Evolutionary conservation across 2,113 vertebrate species (phyloP).

Genomic region (Corythoichthys haematopterus): DNA sequence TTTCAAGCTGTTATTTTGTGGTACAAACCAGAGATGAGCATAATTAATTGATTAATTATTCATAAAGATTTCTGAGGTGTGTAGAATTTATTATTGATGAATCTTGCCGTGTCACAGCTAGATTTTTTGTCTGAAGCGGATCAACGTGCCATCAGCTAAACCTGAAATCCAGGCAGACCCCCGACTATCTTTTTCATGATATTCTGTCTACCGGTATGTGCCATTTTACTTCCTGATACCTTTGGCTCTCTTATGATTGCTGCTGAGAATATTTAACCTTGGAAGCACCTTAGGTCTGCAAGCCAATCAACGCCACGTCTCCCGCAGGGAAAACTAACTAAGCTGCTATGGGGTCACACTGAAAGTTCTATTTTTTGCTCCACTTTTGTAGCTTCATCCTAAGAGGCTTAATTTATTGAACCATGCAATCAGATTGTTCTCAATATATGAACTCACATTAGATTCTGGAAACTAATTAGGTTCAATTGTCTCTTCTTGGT

Average conservation of each 20-base stretch:
- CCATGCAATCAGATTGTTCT: conserved; percentile 50
- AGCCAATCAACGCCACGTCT: conserved; percentile 34
- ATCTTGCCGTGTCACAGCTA: too few relatives aligned
- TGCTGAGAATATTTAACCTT: conserved; percentile 15
- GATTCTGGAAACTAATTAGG: conserved; percentile 47
- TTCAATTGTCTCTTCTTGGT: conserved; percentile 29
- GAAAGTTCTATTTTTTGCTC: conserved; percentile 47
- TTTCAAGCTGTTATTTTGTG: too few relatives aligned
- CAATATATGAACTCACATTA: conserved; percentile 53
- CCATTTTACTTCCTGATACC: neutral
- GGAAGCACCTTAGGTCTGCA: conserved; percentile 8
- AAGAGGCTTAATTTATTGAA: conserved; percentile 57
- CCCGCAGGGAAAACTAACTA: conserved; percentile 28
- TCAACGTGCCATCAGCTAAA: too few relatives aligned
- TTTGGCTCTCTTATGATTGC: neutral
- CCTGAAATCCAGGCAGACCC: too few relatives aligned
- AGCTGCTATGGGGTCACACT: conserved; percentile 18
- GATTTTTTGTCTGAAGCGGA: too few relatives aligned
- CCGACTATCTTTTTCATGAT: neutral
- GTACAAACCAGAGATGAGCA: too few relatives aligned
- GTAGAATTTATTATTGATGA: too few relatives aligned
- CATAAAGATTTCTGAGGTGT: too few relatives aligned
- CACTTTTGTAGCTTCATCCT: conserved; percentile 45
- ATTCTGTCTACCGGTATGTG: neutral
- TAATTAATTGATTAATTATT: too few relatives aligned